A percentile compares a stretch with the other conserved stretches of the same genome.
Evolutionary conservation across 2,888 invertebrate genomes (phyloP).

Genomic region (Cataglyphis cursor): DNA sequence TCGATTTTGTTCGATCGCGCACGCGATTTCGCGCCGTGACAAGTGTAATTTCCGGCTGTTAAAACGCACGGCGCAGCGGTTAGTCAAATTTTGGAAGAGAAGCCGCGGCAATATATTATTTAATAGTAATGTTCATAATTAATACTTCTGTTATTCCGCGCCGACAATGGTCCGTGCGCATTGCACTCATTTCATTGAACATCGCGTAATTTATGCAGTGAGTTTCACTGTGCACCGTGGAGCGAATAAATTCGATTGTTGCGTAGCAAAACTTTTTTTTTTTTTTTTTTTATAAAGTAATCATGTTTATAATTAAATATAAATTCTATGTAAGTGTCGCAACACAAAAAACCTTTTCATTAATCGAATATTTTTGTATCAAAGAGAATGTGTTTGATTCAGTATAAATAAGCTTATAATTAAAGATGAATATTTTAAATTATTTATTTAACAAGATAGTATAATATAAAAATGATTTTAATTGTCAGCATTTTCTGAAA

Average conservation of each 20-base stretch:
- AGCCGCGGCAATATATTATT: constrained; percentile 35
- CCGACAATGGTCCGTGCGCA: constrained; percentile 19
- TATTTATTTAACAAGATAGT: neutral
- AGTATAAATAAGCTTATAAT: neutral
- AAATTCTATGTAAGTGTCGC: neutral
- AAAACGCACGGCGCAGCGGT: neutral
- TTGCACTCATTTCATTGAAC: constrained; percentile 44
- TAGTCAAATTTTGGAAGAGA: constrained; percentile 19
- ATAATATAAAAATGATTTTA: constrained; percentile 24
- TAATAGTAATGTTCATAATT: constrained; percentile 50
- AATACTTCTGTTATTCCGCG: constrained; percentile 43
- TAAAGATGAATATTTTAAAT: constrained; percentile 14
- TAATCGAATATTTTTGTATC: neutral
- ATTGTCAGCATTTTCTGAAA: neutral
- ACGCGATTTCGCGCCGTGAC: constrained; percentile 31
- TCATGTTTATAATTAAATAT: constrained; percentile 6
- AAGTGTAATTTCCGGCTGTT: constrained; percentile 35
- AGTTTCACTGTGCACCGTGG: neutral
- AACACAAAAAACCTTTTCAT: neutral
- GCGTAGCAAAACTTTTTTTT: constrained; percentile 3
- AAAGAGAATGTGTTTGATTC: neutral
- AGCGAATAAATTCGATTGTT: constrained; percentile 36
- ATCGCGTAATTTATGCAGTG: constrained; percentile 38
- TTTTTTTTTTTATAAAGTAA: neutral
- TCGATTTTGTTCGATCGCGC: constrained; percentile 43